Conservation (phyloP, 2,797 vertebrate species). For the Euphonia xanthogaster region DNA sequence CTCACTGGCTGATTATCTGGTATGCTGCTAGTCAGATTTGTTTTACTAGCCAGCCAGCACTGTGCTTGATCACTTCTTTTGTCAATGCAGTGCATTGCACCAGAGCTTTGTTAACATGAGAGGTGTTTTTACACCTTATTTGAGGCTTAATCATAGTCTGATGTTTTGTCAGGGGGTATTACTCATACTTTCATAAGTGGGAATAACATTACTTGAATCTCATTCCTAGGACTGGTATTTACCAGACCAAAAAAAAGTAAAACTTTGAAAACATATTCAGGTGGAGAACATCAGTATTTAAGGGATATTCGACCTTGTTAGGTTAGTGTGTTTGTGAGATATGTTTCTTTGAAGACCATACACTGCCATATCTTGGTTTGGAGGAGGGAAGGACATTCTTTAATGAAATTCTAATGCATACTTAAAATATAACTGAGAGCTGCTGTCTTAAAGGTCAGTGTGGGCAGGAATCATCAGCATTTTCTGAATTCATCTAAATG, state of each 20-base stretch:
- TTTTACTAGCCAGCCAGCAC: not conserved
- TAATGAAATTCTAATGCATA: not conserved
- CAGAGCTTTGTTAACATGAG: not conserved
- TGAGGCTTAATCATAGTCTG: conserved; percentile 45
- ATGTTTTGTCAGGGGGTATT: conserved; percentile 18
- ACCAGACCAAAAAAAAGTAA: not conserved
- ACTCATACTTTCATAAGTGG: conserved; percentile 22
- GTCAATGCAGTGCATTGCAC: not conserved
- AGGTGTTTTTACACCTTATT: not conserved
- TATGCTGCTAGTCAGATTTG: not conserved
- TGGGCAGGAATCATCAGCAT: conserved; percentile 5
- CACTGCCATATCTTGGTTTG: not conserved
- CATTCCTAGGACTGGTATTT: not conserved
- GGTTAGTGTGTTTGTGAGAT: not conserved
- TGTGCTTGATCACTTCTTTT: not conserved
- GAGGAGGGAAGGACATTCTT: not conserved
- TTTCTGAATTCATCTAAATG: conserved; percentile 15
- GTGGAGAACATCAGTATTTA: not conserved
- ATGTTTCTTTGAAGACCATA: not conserved
- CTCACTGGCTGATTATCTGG: not conserved
- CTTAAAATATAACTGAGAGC: not conserved
- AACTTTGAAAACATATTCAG: not conserved
- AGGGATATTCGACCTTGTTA: not conserved
- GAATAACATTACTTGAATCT: conserved; percentile 4
- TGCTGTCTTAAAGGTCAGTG: conserved; percentile 18